Evolutionary conservation across 2,797 vertebrate species (phyloP).

Genomic region (Nannoperca australis): DNA sequence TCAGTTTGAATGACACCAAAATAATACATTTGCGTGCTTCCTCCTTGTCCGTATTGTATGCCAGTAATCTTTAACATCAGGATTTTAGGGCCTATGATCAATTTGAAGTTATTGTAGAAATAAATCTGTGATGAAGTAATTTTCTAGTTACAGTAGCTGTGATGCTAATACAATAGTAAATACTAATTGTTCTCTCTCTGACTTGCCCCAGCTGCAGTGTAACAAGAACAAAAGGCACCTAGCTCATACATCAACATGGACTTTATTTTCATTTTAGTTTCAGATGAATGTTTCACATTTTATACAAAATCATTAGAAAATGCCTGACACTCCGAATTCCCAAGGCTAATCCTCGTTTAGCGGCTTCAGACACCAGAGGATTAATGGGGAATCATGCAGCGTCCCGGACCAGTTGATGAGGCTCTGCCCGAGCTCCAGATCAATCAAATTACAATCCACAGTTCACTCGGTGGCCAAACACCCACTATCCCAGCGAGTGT

Average conservation of each 20-base stretch:
- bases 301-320: slow-evolving; percentile 89
- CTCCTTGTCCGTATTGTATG: neutral
- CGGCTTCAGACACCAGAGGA: slow-evolving; percentile 54
- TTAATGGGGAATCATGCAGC: slow-evolving; percentile 61
- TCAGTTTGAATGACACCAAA: neutral
- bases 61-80: neutral
- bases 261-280: slow-evolving; percentile 84
- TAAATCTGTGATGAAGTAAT: neutral
- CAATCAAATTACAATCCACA: slow-evolving; percentile 36
- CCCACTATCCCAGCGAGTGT: slow-evolving; percentile 15
- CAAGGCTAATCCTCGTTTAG: slow-evolving; percentile 50
- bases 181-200: neutral
- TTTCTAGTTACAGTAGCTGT: neutral
- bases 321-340: slow-evolving; percentile 63
- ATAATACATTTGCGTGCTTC: neutral
- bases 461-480: slow-evolving; percentile 24
- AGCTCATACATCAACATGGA: slow-evolving; percentile 76
- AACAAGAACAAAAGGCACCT: slow-evolving; percentile 42
- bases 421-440: slow-evolving; percentile 51
- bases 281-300: slow-evolving; percentile 87
- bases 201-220: neutral
- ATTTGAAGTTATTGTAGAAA: neutral
- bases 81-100: no score
- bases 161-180: neutral
- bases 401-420: slow-evolving; percentile 56